phyloP scores from a whole-genome alignment of 2,113 vertebrate genomes.

The Sterrhoptilus dennistouni region DNA sequence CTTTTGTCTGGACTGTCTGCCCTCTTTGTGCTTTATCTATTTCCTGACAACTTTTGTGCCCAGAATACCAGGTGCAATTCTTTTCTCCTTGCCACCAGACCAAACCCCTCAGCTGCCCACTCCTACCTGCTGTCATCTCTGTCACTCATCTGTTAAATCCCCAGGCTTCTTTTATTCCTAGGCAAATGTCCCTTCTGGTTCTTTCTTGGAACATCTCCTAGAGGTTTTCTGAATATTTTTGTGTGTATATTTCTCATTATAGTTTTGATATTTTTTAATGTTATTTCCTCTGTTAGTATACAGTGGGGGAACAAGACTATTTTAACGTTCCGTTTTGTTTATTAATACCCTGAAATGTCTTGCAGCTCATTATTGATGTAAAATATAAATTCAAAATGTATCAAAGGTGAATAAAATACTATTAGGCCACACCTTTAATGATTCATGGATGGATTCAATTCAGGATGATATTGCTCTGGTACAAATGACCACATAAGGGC shows the following conservation, averaged over 20 bases:
- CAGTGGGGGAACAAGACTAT: neutral
- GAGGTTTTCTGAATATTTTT: constrained; percentile 12
- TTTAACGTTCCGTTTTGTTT: neutral
- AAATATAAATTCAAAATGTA: neutral
- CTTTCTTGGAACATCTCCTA: constrained; percentile 20
- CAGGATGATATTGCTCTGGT: neutral
- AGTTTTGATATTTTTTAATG: neutral
- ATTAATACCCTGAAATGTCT: neutral
- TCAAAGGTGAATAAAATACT: neutral
- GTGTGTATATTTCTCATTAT: neutral
- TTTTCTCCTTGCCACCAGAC: constrained; percentile 8
- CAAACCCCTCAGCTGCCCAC: constrained; percentile 39
- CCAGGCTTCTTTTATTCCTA: constrained; percentile 44
- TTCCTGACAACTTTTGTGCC: constrained; percentile 22
- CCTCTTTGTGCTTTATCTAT: neutral
- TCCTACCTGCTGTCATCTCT: constrained; percentile 57
- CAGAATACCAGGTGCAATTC: constrained; percentile 49
- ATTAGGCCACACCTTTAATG: neutral
- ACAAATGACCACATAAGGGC: neutral
- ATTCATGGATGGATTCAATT: neutral
- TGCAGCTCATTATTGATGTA: neutral
- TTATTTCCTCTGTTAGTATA: neutral
- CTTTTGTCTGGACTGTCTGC: constrained; percentile 3
- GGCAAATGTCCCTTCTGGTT: constrained; percentile 58
- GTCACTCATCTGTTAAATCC: constrained; percentile 54